phyloP scores from a whole-genome alignment of 2,888 invertebrate genomes.

The Meloe dianella region DNA sequence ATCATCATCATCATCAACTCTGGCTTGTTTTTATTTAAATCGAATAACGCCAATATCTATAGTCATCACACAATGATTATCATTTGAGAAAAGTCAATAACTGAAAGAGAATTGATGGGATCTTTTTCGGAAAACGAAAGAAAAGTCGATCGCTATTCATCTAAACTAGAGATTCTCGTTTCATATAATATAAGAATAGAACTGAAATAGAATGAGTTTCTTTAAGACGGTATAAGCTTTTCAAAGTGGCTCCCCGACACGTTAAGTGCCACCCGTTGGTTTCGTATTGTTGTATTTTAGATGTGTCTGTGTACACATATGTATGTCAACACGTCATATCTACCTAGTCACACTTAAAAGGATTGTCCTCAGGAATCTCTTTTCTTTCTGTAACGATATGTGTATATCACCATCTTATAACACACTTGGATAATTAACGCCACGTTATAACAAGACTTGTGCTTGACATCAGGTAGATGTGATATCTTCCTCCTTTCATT shows the following conservation, averaged over 20 bases:
- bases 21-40: conserved; percentile 33
- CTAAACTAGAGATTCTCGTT: background rate
- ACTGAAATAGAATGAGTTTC: background rate
- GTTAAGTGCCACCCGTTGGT: conserved; percentile 13
- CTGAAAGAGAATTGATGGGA: background rate
- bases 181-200: background rate
- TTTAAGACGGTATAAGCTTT: conserved; percentile 7
- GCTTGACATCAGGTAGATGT: conserved; percentile 1
- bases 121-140: background rate
- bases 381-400: conserved; percentile 17
- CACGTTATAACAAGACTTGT: background rate
- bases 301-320: conserved; percentile 7
- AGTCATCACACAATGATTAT: background rate
- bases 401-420: background rate
- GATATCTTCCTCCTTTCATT: no score
- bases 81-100: background rate
- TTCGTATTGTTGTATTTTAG: background rate
- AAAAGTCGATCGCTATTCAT: conserved; percentile 19
- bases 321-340: background rate
- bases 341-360: conserved; percentile 7
- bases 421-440: background rate
- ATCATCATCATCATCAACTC: conserved; percentile 14
- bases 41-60: conserved; percentile 29
- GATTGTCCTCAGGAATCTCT: conserved; percentile 13
- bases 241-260: conserved; percentile 9